Conservation (phyloP, 2,797 vertebrate genomes). For the Semotilus atromaculatus region DNA sequence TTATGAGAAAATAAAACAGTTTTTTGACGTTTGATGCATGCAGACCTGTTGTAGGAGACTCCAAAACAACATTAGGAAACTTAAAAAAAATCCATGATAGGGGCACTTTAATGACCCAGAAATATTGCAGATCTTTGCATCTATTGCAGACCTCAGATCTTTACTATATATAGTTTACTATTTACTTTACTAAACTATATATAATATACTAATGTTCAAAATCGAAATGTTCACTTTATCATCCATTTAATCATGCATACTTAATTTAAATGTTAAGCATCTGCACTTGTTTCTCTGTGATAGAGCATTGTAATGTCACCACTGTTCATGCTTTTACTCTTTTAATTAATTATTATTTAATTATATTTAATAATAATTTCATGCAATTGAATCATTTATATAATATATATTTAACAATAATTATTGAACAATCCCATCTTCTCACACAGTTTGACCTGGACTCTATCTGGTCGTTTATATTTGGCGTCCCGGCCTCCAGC, state of each 20-base stretch:
- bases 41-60: too few relatives aligned
- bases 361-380: neutral
- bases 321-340: neutral
- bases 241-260: neutral
- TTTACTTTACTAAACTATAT: too few relatives aligned
- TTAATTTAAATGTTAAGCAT: neutral
- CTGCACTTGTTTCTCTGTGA: neutral
- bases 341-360: neutral
- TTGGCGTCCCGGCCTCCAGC: slow-evolving; percentile 95
- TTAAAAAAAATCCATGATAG: too few relatives aligned
- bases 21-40: too few relatives aligned
- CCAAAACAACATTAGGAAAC: too few relatives aligned
- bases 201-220: neutral
- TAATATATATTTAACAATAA: neutral
- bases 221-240: neutral
- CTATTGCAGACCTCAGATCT: too few relatives aligned
- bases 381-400: neutral
- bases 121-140: too few relatives aligned
- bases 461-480: slow-evolving; percentile 98
- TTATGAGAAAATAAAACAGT: too few relatives aligned
- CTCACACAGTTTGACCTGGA: slow-evolving; percentile 92
- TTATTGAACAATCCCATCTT: neutral
- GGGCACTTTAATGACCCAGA: too few relatives aligned
- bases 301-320: neutral
- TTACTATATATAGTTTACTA: too few relatives aligned